Evolutionary conservation across 1,140 invertebrate genomes (phyloP).

Genomic region (Epicauta chinensis): DNA sequence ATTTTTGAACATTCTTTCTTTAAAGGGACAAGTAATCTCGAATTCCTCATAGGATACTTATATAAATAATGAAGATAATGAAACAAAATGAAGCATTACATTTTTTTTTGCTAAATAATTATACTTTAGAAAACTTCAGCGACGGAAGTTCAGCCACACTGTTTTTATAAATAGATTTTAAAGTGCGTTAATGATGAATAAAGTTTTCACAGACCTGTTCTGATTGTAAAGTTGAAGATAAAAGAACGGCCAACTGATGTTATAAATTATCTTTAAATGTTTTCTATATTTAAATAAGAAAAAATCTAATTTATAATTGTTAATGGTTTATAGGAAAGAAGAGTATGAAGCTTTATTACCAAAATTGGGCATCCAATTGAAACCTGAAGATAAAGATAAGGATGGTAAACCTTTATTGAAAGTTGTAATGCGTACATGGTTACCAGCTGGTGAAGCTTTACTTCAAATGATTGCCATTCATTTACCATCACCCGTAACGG

Average conservation of each 20-base stretch:
- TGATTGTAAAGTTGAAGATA: slow-evolving; percentile 21
- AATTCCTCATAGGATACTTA: too few species aligned
- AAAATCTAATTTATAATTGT: slow-evolving; percentile 10
- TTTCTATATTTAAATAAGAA: slow-evolving; percentile 1
- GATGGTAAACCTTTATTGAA: slow-evolving; percentile 88
- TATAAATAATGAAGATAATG: too few species aligned
- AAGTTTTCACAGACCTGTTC: slow-evolving; percentile 25
- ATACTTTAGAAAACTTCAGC: too few species aligned
- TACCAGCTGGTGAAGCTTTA: slow-evolving; percentile 97
- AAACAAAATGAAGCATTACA: too few species aligned
- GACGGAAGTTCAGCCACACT: too few species aligned
- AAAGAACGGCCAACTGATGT: slow-evolving; percentile 27
- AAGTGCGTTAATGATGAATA: slow-evolving; percentile 23
- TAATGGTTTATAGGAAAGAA: slow-evolving; percentile 66
- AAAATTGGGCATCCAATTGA: slow-evolving; percentile 89
- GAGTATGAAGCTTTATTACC: slow-evolving; percentile 79
- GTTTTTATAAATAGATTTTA: background rate
- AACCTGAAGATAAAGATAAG: slow-evolving; percentile 93
- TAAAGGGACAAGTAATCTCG: too few species aligned
- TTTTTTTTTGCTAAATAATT: too few species aligned
- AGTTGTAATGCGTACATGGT: slow-evolving; percentile 97
- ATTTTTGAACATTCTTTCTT: too few species aligned
- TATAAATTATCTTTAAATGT: too few species aligned
- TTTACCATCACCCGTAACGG: slow-evolving; percentile 96
- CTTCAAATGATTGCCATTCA: slow-evolving; percentile 99